Conservation (phyloP, 2,888 invertebrate genomes). For the Escarpia spicata region DNA sequence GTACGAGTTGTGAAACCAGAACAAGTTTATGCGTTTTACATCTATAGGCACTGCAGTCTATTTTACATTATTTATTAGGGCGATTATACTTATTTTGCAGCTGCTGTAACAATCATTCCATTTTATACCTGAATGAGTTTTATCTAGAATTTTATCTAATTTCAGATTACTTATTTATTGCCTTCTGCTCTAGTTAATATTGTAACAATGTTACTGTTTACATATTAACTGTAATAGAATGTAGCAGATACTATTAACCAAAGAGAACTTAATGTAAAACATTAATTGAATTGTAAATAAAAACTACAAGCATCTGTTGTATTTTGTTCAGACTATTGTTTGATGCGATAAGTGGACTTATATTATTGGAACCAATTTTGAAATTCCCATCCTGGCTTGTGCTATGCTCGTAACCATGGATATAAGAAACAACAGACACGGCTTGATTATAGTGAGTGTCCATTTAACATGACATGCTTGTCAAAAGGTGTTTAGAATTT, state of each 20-base stretch:
- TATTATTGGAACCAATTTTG: too few species aligned
- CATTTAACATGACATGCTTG: too few species aligned
- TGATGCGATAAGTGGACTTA: neutral
- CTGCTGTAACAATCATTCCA: neutral
- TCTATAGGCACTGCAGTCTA: neutral
- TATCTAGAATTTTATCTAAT: constrained; percentile 13
- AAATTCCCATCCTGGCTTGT: too few species aligned
- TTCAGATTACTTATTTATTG: constrained; percentile 16
- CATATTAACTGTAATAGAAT: constrained; percentile 9
- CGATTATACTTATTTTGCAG: neutral
- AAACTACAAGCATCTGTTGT: neutral
- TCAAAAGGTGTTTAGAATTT: too few species aligned
- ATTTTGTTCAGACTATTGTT: neutral
- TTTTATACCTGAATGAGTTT: neutral
- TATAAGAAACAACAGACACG: too few species aligned
- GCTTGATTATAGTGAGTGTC: too few species aligned
- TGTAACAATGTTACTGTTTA: neutral
- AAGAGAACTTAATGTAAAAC: neutral
- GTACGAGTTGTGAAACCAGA: neutral
- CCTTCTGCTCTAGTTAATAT: neutral
- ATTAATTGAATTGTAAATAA: neutral
- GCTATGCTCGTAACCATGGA: too few species aligned
- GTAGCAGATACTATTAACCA: neutral
- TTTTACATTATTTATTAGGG: constrained; percentile 8
- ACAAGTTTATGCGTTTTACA: neutral